Percentiles rank a stretch among this genome's conserved stretches.
phyloP scores from a whole-genome alignment of 1,140 invertebrate genomes.

The Colletes latitarsis region DNA sequence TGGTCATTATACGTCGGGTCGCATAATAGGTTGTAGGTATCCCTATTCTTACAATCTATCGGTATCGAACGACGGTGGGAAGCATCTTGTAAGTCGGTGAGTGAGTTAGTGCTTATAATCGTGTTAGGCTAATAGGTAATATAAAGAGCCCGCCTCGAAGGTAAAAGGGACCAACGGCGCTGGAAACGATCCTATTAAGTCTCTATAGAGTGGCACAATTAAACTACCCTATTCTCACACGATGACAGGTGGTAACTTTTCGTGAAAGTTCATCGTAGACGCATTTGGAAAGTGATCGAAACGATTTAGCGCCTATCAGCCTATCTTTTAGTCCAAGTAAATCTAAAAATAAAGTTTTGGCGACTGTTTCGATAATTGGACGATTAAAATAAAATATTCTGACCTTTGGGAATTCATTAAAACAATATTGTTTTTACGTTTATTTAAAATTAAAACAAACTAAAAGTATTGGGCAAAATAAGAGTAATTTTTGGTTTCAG shows the following conservation, averaged over 20 bases:
- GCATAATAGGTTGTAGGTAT: conserved; percentile 49
- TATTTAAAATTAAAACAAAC: too few species aligned
- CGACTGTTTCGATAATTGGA: too few species aligned
- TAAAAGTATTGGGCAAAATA: too few species aligned
- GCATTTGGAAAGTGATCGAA: conserved; percentile 36
- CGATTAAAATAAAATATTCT: too few species aligned
- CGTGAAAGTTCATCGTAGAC: conserved; percentile 33
- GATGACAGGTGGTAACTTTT: conserved; percentile 59
- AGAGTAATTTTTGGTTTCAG: too few species aligned
- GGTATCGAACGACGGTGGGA: conserved; percentile 57
- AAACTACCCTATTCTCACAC: conserved; percentile 51
- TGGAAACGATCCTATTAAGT: conserved; percentile 70
- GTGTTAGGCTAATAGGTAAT: conserved; percentile 74
- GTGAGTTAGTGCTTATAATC: conserved; percentile 74
- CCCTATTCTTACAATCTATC: conserved; percentile 42
- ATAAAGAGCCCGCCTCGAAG: conserved; percentile 61
- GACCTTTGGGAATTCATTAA: too few species aligned
- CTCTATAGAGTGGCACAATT: conserved; percentile 57
- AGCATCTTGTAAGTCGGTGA: conserved; percentile 53
- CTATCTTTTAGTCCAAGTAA: conserved; percentile 5
- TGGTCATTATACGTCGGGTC: conserved; percentile 67
- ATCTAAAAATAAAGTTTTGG: conserved; percentile 10
- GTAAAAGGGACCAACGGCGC: conserved; percentile 65
- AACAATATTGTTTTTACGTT: too few species aligned
- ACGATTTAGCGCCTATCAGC: conserved; percentile 53